Base-by-base conservation (phyloP, 2,888 invertebrate genomes). In the Cephus runcator region DNA sequence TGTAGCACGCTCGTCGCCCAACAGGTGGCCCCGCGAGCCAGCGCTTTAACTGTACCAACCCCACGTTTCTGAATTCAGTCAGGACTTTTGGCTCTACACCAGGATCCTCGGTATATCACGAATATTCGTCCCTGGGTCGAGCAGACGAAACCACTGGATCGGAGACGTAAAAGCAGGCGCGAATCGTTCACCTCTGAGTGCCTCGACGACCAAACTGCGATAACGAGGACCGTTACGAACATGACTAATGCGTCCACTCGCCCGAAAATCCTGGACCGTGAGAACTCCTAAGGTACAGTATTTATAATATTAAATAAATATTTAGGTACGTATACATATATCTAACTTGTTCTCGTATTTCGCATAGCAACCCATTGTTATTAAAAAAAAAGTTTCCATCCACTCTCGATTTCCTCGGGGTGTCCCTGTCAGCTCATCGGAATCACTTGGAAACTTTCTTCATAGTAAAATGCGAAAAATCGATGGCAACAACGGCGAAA, bases 221-320 rank as follows among this genome's bases (percentile, higher is more conserved):
- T 76, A 86, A 83, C 79, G 79, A 82, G 83, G 86, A 87, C 87
- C 87, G 87, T 88, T 85, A 87, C 83, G 81, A 85, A 78, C 84
- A 88, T 90, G 90, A 90, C 90, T 90, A 90, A 90, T 84, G 56
- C 56, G 56, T 56, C 23, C 56, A 56, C 56, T 56, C 23, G 23
- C 23, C 56, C 56, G 56, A 56, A 56, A 56, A 56, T 56, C 56
- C 56, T 56, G 56, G 2, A 56, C 56, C 56, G 56, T 56, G 56
- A 56, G 23, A 56, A 56, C 56, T 9, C 56, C 23, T 56, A 23
- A 56, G 23, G 56, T 23, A 56, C 56, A 1, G 2, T 23, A 9
- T 56, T 23, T 56, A 56, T 56, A 40, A 15, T 15, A 15, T 40
- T 40, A 56, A 9, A 56, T 9, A 56, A 1, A 23, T 23, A 23